Evolutionary conservation across 2,797 vertebrate genomes (phyloP).

Genomic region (Microtus obscurus): DNA sequence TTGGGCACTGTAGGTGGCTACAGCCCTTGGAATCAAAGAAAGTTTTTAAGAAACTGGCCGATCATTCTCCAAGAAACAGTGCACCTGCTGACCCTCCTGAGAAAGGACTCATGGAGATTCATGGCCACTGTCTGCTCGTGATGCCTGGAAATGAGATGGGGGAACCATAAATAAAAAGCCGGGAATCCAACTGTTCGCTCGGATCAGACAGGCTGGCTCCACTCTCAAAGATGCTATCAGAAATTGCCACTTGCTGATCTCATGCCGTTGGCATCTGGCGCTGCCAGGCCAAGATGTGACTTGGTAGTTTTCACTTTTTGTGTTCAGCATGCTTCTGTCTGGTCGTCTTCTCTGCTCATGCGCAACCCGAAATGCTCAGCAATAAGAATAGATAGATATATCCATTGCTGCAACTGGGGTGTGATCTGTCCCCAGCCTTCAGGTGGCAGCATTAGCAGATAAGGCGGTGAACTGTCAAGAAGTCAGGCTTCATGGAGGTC

Average conservation of each 20-base stretch:
- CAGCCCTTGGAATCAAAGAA: background rate
- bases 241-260: background rate
- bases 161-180: too few relatives aligned
- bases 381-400: background rate
- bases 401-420: background rate
- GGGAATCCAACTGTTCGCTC: background rate
- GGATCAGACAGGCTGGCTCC: background rate
- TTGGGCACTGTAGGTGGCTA: fast-evolving
- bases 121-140: background rate
- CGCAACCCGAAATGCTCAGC: background rate
- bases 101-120: background rate
- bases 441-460: background rate
- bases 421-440: background rate
- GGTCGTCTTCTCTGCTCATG: background rate
- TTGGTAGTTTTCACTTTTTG: background rate
- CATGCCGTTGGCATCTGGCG: fast-evolving
- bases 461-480: background rate
- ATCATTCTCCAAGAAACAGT: background rate
- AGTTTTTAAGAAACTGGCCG: background rate
- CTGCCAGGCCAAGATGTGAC: background rate
- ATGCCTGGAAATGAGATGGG: background rate
- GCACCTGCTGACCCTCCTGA: background rate
- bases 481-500: background rate
- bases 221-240: background rate
- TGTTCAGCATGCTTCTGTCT: background rate